Conservation (phyloP, 2,888 invertebrate species). For the Drosophila parthenogenetica region DNA sequence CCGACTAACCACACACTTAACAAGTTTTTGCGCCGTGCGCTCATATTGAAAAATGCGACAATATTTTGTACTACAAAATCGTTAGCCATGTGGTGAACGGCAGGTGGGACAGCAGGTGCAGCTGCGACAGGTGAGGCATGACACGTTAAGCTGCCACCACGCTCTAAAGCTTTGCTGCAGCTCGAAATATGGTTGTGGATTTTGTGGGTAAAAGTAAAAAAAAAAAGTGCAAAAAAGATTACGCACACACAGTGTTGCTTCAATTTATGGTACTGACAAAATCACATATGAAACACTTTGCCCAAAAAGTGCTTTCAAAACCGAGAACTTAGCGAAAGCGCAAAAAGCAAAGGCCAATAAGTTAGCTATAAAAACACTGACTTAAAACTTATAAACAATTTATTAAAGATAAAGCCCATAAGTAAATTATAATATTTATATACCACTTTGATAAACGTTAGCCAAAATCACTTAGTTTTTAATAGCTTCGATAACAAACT, state of each 20-base stretch:
- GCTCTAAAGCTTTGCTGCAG: conserved; percentile 9
- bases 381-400: too few relatives aligned
- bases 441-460: too few relatives aligned
- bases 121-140: conserved; percentile 30
- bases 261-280: conserved; percentile 24
- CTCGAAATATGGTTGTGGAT: conserved; percentile 49
- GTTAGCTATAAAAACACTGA: background rate
- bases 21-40: conserved; percentile 65
- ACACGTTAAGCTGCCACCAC: conserved; percentile 38
- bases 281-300: conserved; percentile 13
- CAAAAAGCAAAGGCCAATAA: background rate
- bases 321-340: conserved; percentile 17
- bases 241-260: conserved; percentile 22
- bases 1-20: conserved; percentile 71
- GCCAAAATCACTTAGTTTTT: too few relatives aligned
- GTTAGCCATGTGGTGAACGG: conserved; percentile 23
- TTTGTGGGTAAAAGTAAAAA: conserved; percentile 26
- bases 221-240: conserved; percentile 36
- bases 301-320: conserved; percentile 17
- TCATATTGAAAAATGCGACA: conserved; percentile 76
- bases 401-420: too few relatives aligned
- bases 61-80: conserved; percentile 62
- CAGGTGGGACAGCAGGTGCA: too few relatives aligned
- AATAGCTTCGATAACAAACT: too few relatives aligned
- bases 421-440: too few relatives aligned